These are phyloP conservation scores for Distichodus sexfasciatus DNA, from an alignment of 2,797 vertebrate genomes.

Conservation along the genomic window DNA sequence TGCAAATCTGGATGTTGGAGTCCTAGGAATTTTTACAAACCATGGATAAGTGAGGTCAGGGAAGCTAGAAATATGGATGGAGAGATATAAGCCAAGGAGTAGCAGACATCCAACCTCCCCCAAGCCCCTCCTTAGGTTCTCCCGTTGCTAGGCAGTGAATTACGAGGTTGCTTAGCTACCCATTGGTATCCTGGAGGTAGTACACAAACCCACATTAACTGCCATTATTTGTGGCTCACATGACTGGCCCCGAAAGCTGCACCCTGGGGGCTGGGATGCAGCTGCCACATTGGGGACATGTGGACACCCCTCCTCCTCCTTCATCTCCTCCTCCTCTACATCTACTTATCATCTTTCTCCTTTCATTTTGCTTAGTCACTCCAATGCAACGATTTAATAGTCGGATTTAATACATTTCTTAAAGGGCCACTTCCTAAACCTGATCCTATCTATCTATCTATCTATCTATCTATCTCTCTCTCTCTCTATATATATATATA, in stretches of 20 bases:
- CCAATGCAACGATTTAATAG: neutral
- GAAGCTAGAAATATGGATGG: conserved; percentile 42
- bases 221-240: conserved; percentile 67
- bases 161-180: conserved; percentile 69
- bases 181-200: conserved; percentile 52
- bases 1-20: neutral
- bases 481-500: no score
- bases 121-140: conserved; percentile 51
- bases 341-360: neutral
- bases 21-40: neutral
- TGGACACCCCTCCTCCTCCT: conserved; percentile 1
- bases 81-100: conserved; percentile 49
- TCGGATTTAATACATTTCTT: neutral
- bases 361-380: conserved; percentile 1
- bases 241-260: conserved; percentile 63
- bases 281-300: conserved; percentile 48
- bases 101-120: conserved; percentile 60
- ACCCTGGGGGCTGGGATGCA: conserved; percentile 52
- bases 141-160: conserved; percentile 70
- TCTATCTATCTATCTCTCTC: no score
- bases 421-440: neutral
- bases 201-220: conserved; percentile 55
- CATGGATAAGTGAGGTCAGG: conserved; percentile 49
- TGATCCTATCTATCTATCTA: no score
- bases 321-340: no score